Evolutionary conservation across 2,113 vertebrate genomes (phyloP).

Genomic region (Neolamprologus variostigma): DNA sequence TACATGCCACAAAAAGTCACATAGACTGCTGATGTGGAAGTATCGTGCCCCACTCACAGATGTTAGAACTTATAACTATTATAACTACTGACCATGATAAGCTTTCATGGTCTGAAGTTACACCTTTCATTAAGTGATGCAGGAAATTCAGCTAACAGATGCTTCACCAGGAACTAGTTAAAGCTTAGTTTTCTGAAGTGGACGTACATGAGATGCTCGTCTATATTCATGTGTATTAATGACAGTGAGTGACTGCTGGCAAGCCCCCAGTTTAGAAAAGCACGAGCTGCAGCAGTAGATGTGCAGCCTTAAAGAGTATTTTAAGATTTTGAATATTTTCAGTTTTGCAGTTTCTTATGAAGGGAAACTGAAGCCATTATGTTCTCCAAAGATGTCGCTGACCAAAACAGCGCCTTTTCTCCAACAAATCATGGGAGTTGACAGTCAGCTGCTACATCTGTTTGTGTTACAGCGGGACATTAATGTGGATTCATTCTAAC

Average conservation of each 20-base stretch:
- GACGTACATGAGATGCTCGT: neutral
- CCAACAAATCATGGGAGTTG: neutral
- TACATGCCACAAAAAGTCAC: neutral
- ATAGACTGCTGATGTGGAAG: neutral
- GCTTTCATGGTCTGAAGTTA: neutral
- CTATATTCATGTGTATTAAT: neutral
- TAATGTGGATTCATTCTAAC: accelerated
- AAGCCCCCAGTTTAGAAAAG: neutral
- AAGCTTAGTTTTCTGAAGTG: neutral
- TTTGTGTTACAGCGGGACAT: neutral
- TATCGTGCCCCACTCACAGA: accelerated
- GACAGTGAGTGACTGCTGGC: neutral
- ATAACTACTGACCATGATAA: accelerated
- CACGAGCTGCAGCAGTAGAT: accelerated
- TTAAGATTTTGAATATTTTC: neutral
- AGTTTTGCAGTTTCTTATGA: neutral
- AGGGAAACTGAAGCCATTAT: neutral
- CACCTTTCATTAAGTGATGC: neutral
- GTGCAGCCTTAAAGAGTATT: neutral
- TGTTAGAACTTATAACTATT: neutral
- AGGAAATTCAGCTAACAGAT: neutral
- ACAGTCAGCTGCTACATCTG: neutral
- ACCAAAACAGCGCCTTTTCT: neutral
- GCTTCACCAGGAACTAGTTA: neutral
- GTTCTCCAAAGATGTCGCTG: neutral